Percentiles rank a stretch among this genome's conserved stretches.
These are phyloP conservation scores for Cantharis rufa DNA, from an alignment of 2,888 invertebrate species.

Conservation along the genomic window DNA sequence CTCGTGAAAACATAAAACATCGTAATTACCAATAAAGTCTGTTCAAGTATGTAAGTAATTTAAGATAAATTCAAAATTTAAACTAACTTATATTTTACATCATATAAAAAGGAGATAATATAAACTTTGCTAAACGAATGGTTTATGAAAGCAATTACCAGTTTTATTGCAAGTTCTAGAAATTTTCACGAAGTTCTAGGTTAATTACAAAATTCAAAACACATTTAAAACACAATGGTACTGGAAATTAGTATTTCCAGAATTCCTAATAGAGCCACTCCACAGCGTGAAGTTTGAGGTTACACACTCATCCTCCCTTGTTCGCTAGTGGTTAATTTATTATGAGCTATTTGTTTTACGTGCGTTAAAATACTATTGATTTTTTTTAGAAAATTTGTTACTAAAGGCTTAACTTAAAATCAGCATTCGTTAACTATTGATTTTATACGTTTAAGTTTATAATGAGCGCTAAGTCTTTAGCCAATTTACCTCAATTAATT, in stretches of 20 bases:
- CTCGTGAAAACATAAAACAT: constrained; percentile 20
- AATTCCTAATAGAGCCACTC: neutral
- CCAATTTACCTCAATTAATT: no score
- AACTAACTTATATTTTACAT: constrained; percentile 6
- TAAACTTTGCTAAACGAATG: neutral
- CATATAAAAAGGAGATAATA: neutral
- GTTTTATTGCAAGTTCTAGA: neutral
- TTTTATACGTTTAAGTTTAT: neutral
- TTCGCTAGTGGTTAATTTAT: neutral
- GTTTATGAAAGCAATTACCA: neutral
- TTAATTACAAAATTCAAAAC: neutral
- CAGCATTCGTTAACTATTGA: neutral
- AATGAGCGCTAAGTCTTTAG: neutral
- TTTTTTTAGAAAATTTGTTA: neutral
- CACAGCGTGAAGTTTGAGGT: neutral
- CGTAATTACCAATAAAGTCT: constrained; percentile 22
- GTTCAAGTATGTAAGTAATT: constrained; percentile 10
- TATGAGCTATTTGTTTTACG: neutral
- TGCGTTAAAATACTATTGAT: neutral
- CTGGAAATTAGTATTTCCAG: neutral
- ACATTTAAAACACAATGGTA: neutral
- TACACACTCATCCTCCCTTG: neutral
- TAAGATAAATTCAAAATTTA: constrained; percentile 20
- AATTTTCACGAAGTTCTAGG: neutral
- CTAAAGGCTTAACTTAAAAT: neutral